These are phyloP conservation scores for human (Homo sapiens) DNA, from an alignment of 2,113 vertebrate species.

Conservation along the genomic window GRCh38 chrX:115068501-115069000, in stretches of 20 bases:
- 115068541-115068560: slow-evolving; percentile 47
- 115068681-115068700: background rate
- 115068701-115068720: slow-evolving; percentile 33
- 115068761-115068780: background rate
- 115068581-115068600: slow-evolving; percentile 57
- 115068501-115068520: background rate
- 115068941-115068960: no score
- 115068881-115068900: no score
- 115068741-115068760: background rate
- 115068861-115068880: no score
- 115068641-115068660: slow-evolving; percentile 60
- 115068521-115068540: slow-evolving; percentile 55
- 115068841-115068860: no score
- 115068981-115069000: no score
- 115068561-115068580: slow-evolving; percentile 61
- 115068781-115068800: slow-evolving; percentile 6
- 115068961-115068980: no score
- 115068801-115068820: background rate
- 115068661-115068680: slow-evolving; percentile 41
- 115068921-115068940: no score
- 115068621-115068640: slow-evolving; percentile 61
- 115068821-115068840: background rate
- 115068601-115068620: slow-evolving; percentile 66
- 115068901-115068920: no score
- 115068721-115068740: background rate